A percentile compares a stretch with the other conserved stretches of the same genome.
Evolutionary conservation across 2,113 vertebrate species (phyloP).

Genomic region (Dipodomys merriami): DNA sequence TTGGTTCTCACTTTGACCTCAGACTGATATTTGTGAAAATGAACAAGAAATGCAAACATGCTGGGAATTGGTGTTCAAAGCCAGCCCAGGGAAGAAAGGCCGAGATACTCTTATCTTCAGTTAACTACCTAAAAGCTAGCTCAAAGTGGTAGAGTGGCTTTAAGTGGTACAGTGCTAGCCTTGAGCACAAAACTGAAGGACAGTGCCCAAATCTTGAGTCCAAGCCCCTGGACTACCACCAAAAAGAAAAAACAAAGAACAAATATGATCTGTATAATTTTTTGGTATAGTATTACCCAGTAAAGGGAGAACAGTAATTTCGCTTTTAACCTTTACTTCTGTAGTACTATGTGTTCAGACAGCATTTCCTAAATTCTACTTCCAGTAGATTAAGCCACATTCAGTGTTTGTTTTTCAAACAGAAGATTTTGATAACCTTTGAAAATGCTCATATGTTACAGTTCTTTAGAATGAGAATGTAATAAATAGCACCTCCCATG

Average conservation of each 20-base stretch:
- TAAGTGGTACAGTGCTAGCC: too few relatives aligned
- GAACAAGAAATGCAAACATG: slow-evolving; percentile 16
- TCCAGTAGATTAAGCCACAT: background rate
- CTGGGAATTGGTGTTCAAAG: too few relatives aligned
- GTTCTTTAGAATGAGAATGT: background rate
- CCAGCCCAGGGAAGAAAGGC: too few relatives aligned
- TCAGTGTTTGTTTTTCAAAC: slow-evolving; percentile 29
- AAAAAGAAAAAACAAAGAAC: too few relatives aligned
- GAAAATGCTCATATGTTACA: background rate
- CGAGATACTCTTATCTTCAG: too few relatives aligned
- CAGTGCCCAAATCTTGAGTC: too few relatives aligned
- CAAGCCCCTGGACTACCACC: too few relatives aligned
- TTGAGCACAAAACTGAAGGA: too few relatives aligned
- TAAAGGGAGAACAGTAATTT: slow-evolving; percentile 26
- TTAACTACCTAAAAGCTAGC: too few relatives aligned
- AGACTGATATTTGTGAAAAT: slow-evolving; percentile 21
- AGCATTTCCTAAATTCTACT: slow-evolving; percentile 36
- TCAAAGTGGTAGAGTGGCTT: too few relatives aligned
- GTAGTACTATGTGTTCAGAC: slow-evolving; percentile 3
- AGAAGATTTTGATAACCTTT: background rate
- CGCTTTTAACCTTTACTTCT: background rate
- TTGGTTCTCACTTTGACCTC: background rate
- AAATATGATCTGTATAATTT: background rate
- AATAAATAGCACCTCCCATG: background rate
- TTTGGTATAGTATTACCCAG: background rate